Evolutionary conservation across 1,140 invertebrate species (phyloP).

Genomic region (Papilio aristodemus): DNA sequence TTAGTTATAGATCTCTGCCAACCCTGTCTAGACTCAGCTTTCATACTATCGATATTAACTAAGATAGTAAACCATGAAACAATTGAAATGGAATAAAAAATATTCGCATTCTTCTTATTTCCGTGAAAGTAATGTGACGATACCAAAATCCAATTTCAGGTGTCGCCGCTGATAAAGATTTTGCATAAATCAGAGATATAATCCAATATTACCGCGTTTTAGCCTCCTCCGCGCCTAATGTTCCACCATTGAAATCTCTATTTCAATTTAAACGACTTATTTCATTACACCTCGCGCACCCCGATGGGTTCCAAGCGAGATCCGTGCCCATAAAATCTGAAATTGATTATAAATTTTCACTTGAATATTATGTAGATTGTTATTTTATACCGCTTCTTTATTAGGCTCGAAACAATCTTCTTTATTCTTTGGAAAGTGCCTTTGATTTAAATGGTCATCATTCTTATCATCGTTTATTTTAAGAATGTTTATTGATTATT

Average conservation of each 20-base stretch:
- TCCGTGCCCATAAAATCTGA: conserved; percentile 66
- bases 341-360: conserved; percentile 68
- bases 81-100: conserved; percentile 37
- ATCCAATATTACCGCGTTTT: conserved; percentile 76
- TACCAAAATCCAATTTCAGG: conserved; percentile 75
- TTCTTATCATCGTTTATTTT: not conserved
- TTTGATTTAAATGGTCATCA: conserved; percentile 3
- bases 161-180: conserved; percentile 76
- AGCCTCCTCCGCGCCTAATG: conserved; percentile 66
- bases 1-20: too few relatives aligned
- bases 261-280: conserved; percentile 79
- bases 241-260: conserved; percentile 76
- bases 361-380: conserved; percentile 49
- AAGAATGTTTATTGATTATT: not conserved
- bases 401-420: conserved; percentile 32
- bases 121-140: conserved; percentile 57
- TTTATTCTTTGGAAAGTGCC: conserved; percentile 21
- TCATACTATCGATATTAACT: not conserved
- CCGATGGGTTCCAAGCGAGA: conserved; percentile 54
- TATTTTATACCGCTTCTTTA: conserved; percentile 46
- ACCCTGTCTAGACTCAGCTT: too few relatives aligned
- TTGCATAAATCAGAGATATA: conserved; percentile 78
- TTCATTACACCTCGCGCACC: conserved; percentile 69
- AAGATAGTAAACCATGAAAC: not conserved
- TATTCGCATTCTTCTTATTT: conserved; percentile 32